Evolutionary conservation across 2,113 vertebrate genomes (phyloP).

Genomic region (Terrapene triunguis): DNA sequence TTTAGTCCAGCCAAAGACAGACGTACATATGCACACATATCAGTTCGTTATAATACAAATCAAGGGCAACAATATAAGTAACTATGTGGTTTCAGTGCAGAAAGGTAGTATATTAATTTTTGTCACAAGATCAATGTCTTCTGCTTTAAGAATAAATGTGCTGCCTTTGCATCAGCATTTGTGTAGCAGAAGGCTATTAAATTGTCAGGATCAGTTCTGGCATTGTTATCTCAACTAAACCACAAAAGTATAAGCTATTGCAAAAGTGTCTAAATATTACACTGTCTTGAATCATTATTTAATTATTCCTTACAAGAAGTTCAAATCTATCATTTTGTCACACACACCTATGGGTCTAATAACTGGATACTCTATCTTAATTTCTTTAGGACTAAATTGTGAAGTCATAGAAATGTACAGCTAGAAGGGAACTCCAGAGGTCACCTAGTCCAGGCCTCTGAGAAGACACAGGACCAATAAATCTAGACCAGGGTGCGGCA

Average conservation of each 20-base stretch:
- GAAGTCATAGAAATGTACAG: neutral
- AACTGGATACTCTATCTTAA: neutral
- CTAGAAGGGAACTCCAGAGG: neutral
- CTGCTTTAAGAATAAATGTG: neutral
- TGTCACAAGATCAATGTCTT: neutral
- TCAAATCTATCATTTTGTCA: neutral
- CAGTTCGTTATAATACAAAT: neutral
- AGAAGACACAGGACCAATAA: neutral
- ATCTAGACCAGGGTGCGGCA: neutral
- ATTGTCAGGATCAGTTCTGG: neutral
- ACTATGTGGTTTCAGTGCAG: neutral
- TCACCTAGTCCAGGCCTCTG: neutral
- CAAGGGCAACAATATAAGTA: neutral
- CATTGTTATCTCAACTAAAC: neutral
- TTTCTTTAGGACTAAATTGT: neutral
- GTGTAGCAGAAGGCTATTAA: neutral
- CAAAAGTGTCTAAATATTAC: neutral
- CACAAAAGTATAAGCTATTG: rapidly evolving
- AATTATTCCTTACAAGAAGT: neutral
- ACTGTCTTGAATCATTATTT: neutral
- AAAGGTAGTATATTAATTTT: neutral
- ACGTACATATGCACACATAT: neutral
- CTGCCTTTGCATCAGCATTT: neutral
- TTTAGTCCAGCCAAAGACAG: neutral
- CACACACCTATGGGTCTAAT: neutral